A percentile compares a stretch with the other conserved stretches of the same genome.
These are phyloP conservation scores for Oryzias javanicus DNA, from an alignment of 2,113 vertebrate genomes.

Conservation along the genomic window DNA sequence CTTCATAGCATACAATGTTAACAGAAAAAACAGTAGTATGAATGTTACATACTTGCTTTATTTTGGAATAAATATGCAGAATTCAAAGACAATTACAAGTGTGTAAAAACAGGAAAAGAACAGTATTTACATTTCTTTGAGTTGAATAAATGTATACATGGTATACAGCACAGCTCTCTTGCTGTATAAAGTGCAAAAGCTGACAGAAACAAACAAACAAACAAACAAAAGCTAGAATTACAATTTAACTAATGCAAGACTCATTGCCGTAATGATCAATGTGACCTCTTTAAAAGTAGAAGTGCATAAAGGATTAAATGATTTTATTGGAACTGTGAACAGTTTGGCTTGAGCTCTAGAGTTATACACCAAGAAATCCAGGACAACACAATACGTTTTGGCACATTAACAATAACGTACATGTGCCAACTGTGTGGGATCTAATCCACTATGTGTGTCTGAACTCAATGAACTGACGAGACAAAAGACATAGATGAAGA, in stretches of 20 bases:
- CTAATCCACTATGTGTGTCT: conserved; percentile 59
- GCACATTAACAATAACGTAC: conserved; percentile 75
- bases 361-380: conserved; percentile 42
- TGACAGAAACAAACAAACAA: conserved; percentile 53
- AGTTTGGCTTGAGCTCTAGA: conserved; percentile 49
- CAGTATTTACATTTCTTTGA: conserved; percentile 77
- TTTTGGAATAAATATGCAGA: conserved; percentile 80
- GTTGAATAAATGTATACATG: conserved; percentile 82
- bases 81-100: conserved; percentile 73
- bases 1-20: neutral
- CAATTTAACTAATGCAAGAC: conserved; percentile 65
- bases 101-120: conserved; percentile 55
- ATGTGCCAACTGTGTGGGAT: conserved; percentile 72
- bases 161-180: conserved; percentile 83
- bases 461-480: conserved; percentile 46
- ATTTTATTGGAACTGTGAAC: conserved; percentile 59
- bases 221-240: conserved; percentile 25
- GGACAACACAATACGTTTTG: conserved; percentile 44
- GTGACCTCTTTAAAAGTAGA: conserved; percentile 67
- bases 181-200: conserved; percentile 80
- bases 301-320: conserved; percentile 69
- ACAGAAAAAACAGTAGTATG: conserved; percentile 1
- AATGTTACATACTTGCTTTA: conserved; percentile 71
- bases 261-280: conserved; percentile 59
- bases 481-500: conserved; percentile 29